phyloP scores from a whole-genome alignment of 2,888 invertebrate species.

The Orthosia incerta region DNA sequence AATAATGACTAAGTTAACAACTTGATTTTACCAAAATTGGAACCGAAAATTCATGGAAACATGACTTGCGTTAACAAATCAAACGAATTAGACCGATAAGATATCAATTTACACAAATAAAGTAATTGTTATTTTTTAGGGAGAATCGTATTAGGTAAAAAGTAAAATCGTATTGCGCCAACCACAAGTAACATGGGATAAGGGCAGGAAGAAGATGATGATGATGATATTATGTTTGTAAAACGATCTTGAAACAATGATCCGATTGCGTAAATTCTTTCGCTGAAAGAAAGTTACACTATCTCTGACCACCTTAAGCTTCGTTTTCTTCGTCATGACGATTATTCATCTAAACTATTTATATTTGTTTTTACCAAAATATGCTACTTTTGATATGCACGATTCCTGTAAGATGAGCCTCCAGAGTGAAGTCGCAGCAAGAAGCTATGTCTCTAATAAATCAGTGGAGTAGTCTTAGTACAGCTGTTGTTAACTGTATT shows the following conservation, averaged over 20 bases:
- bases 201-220: too few relatives aligned
- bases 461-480: neutral
- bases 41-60: neutral
- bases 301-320: too few relatives aligned
- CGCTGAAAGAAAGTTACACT: too few relatives aligned
- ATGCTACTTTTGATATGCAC: too few relatives aligned
- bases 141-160: too few relatives aligned
- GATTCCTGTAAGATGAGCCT: too few relatives aligned
- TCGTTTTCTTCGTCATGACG: too few relatives aligned
- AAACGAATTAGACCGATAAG: conserved; percentile 1
- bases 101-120: neutral
- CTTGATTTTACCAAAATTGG: neutral
- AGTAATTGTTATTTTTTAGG: neutral
- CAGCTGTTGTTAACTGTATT: conserved; percentile 14
- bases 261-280: neutral
- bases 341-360: too few relatives aligned
- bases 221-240: neutral
- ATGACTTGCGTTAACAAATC: conserved; percentile 2
- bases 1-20: neutral
- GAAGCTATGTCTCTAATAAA: neutral
- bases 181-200: too few relatives aligned
- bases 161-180: too few relatives aligned
- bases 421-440: neutral
- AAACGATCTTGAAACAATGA: neutral
- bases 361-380: too few relatives aligned